Conservation (phyloP, 92 coral and sea anemone species). For the Epizoanthus fatuus region DNA sequence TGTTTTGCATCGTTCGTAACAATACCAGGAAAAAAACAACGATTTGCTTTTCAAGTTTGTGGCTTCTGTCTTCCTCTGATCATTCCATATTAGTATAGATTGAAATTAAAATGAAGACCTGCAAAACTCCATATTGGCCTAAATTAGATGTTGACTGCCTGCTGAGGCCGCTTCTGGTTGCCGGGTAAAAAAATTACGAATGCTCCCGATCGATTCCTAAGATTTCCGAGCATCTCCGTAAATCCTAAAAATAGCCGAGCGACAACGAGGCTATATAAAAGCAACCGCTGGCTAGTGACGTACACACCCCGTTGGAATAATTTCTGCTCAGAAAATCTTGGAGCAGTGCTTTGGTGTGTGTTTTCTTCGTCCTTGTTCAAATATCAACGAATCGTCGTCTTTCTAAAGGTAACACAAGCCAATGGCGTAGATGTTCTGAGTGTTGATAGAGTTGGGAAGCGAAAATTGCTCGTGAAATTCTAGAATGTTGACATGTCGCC, state of each 20-base stretch:
- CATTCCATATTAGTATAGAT: too few species aligned
- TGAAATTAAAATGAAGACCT: too few species aligned
- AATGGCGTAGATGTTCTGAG: neutral
- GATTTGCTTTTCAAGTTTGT: neutral
- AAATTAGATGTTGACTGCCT: neutral
- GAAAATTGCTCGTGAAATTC: neutral
- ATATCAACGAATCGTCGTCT: conserved; percentile 22
- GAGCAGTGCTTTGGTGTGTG: conserved; percentile 81
- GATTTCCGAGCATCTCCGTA: conserved; percentile 52
- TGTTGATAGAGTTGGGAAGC: neutral
- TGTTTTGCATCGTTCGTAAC: neutral
- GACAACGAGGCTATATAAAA: conserved; percentile 89
- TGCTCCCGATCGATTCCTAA: neutral
- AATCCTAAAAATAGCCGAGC: conserved; percentile 82
- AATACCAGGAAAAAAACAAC: neutral
- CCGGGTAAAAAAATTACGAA: neutral
- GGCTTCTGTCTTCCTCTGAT: neutral
- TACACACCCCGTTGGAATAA: conserved; percentile 88
- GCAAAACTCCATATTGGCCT: too few species aligned
- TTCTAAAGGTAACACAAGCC: conserved; percentile 18
- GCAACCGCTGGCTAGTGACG: conserved; percentile 87
- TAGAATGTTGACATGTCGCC: neutral
- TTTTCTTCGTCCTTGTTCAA: conserved; percentile 54
- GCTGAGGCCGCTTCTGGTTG: neutral
- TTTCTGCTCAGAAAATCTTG: conserved; percentile 56